Evolutionary conservation across 2,113 vertebrate genomes (phyloP).

Genomic region (Platichthys flesus): DNA sequence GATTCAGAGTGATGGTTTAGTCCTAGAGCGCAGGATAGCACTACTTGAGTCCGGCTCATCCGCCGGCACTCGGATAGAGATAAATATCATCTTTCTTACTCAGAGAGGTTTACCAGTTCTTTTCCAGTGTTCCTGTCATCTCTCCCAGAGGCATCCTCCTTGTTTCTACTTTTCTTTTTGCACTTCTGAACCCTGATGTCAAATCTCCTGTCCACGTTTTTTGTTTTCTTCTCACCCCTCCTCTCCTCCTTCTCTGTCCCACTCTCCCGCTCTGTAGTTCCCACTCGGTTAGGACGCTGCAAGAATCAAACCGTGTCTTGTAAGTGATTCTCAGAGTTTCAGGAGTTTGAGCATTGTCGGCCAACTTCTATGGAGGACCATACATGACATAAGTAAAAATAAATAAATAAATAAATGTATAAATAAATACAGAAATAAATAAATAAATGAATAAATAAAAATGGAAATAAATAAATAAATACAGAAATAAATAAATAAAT

Average conservation of each 20-base stretch:
- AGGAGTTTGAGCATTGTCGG: constrained; percentile 15
- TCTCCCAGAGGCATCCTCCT: constrained; percentile 18
- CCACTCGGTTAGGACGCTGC: constrained; percentile 70
- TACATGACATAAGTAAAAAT: no score
- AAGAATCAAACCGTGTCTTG: constrained; percentile 78
- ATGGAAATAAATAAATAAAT: no score
- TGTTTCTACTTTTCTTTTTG: constrained; percentile 33
- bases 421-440: no score
- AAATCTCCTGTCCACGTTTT: not conserved
- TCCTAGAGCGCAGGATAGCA: constrained; percentile 20
- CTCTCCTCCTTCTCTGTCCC: constrained; percentile 49
- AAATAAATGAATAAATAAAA: no score
- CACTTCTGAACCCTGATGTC: constrained; percentile 21
- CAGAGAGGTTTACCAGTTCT: constrained; percentile 25
- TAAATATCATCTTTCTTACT: constrained; percentile 40
- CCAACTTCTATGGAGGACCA: no score
- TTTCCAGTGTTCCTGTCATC: constrained; percentile 19
- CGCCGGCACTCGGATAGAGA: constrained; percentile 14
- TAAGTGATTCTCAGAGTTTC: constrained; percentile 75
- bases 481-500: no score
- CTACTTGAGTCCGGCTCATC: constrained; percentile 25
- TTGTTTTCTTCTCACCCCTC: constrained; percentile 18
- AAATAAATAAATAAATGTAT: no score
- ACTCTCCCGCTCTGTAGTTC: constrained; percentile 62
- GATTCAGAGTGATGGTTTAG: constrained; percentile 35